Percentiles rank a stretch among this genome's conserved stretches.
phyloP scores from a whole-genome alignment of 2,797 vertebrate genomes.

The Meda fulgida region DNA sequence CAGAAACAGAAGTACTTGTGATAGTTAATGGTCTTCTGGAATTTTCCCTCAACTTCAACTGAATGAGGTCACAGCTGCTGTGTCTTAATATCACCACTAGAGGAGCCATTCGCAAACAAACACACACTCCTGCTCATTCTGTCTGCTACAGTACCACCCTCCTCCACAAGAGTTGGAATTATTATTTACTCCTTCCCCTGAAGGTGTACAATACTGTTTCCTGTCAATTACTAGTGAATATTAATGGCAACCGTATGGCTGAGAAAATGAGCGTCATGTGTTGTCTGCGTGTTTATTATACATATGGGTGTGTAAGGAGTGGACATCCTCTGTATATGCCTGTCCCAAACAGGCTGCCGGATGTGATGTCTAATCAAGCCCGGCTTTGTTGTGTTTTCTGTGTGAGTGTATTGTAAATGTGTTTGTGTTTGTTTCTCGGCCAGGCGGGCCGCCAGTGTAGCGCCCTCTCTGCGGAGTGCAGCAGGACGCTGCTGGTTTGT shows the following conservation, averaged over 20 bases:
- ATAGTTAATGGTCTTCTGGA: neutral
- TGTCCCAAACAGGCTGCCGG: neutral
- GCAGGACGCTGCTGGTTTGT: slow-evolving; percentile 86
- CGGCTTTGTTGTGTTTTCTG: neutral
- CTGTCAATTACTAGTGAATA: slow-evolving; percentile 15
- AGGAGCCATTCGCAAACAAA: neutral
- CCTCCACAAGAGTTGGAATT: slow-evolving; percentile 59
- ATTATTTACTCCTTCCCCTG: neutral
- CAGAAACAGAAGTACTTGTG: neutral
- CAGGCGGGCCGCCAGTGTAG: slow-evolving; percentile 83
- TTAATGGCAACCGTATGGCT: slow-evolving; percentile 22
- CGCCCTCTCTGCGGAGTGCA: slow-evolving; percentile 86
- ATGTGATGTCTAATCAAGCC: neutral
- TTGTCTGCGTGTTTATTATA: slow-evolving; percentile 27
- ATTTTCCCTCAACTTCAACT: slow-evolving; percentile 29
- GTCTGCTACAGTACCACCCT: slow-evolving; percentile 32
- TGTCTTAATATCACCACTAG: slow-evolving; percentile 26
- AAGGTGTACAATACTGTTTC: neutral
- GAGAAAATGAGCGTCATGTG: slow-evolving; percentile 18
- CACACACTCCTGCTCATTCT: neutral
- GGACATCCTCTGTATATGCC: slow-evolving; percentile 34
- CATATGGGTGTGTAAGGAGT: slow-evolving; percentile 17
- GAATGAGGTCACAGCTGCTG: slow-evolving; percentile 20
- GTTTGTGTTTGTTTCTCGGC: slow-evolving; percentile 29
- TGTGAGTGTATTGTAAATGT: slow-evolving; percentile 37